phyloP scores from a whole-genome alignment of 2,113 vertebrate species.

The Percopsis transmontana region DNA sequence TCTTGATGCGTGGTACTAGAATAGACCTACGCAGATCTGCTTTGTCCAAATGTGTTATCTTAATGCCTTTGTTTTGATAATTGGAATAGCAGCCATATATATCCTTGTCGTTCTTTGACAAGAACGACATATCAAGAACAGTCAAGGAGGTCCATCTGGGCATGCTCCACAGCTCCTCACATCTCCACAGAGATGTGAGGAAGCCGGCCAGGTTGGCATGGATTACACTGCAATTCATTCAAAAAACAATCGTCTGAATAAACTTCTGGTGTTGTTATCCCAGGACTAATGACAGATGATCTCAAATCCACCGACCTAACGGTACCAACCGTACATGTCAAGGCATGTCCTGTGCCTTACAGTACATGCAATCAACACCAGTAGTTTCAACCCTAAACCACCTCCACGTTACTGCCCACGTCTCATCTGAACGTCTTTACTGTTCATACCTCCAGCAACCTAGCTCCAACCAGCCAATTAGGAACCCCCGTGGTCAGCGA shows the following conservation, averaged over 20 bases:
- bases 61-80: conserved; percentile 32
- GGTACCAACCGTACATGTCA: neutral
- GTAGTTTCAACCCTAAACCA: conserved; percentile 23
- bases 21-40: neutral
- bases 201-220: too few species aligned
- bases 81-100: conserved; percentile 21
- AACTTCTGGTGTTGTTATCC: too few species aligned
- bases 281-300: neutral
- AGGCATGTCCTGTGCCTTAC: neutral
- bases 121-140: too few species aligned
- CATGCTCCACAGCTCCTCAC: neutral
- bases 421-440: conserved; percentile 6
- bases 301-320: too few species aligned
- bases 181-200: neutral
- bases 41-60: neutral
- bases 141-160: neutral
- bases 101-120: conserved; percentile 23
- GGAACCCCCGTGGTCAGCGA: conserved; percentile 43
- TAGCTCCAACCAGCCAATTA: conserved; percentile 57
- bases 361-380: conserved; percentile 7
- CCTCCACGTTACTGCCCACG: neutral
- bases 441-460: conserved; percentile 25
- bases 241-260: too few species aligned
- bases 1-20: neutral
- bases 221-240: too few species aligned